A percentile compares a stretch with the other conserved stretches of the same genome.
Evolutionary conservation across 2,888 invertebrate genomes (phyloP).

Genomic region (Apamea crenata): DNA sequence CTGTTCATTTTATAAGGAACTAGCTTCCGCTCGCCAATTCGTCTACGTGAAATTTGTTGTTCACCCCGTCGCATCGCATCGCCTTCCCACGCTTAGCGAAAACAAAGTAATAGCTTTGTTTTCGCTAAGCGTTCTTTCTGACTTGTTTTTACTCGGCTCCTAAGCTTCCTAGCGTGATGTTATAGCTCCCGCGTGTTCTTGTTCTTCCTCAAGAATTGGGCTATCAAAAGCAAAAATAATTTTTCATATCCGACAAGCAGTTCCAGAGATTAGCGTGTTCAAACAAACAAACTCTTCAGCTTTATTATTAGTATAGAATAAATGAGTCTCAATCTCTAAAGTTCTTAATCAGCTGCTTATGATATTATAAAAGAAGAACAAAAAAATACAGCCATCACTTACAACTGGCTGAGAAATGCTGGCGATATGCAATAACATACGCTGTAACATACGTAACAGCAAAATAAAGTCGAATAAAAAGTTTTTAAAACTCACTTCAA

Average conservation of each 20-base stretch:
- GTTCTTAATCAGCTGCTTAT: background rate
- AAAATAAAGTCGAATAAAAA: background rate
- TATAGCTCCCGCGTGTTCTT: too few relatives aligned
- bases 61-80: background rate
- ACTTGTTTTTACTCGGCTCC: background rate
- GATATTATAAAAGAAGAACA: background rate
- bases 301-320: background rate
- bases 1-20: background rate
- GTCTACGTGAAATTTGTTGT: background rate
- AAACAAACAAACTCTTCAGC: background rate
- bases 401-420: background rate
- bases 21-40: background rate
- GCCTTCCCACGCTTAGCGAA: background rate
- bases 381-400: background rate
- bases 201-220: background rate
- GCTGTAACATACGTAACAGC: background rate
- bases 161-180: too few relatives aligned
- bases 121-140: background rate
- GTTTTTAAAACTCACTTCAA: slow-evolving; percentile 30
- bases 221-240: background rate
- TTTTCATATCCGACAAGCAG: background rate
- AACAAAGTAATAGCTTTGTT: background rate
- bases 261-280: background rate
- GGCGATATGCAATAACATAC: background rate
- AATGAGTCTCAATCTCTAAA: background rate